Evolutionary conservation across 2,113 vertebrate genomes (phyloP), one percentile per base, ranked within the genome.

Genomic region (Pachyramphus minor): DNA sequence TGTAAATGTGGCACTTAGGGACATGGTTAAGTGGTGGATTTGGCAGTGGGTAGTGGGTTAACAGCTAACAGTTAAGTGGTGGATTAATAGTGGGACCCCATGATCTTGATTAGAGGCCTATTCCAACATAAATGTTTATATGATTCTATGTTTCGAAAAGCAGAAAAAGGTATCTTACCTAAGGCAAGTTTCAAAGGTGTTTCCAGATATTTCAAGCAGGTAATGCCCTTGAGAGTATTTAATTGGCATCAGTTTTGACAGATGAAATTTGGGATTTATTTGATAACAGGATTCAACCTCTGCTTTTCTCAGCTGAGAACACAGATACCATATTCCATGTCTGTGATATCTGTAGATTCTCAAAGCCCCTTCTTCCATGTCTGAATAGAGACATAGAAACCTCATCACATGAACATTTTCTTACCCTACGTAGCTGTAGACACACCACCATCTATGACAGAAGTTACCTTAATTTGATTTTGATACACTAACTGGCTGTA

Each of bases 251-350:
- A 60, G 4, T 63, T 83, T 23, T 12, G 31, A 60, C 6, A 58
- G 67, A 55, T 30, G 1, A 58, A 63, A 33, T n/a, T 64, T 42
- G 53, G 12, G 12, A 17, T 59, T 14, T 33, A 31, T 49, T 79
- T 67, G 19, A 44, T 45, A 53, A 69, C 19, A 49, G 12, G 30
- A 78, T 67, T 9, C 22, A 75, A 2, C 4, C 13, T 52, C 49
- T 72, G 6, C 7, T 72, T 75, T 49, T 58, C 55, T 44, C 35
- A 64, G 12, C 1, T n/a, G 8, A 60, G 64, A 56, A 56, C 6
- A 52, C 8, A 53, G 47, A n/a, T 49, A 37, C 9, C 10, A 59
- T 63, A 13, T 8, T 53, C 47, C 0, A 0, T 3, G 6, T 23
- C 47, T 62, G 8, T 49, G 15, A n/a, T 47, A 3, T 27, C 45